Evolutionary conservation across 2,113 vertebrate genomes (phyloP), one percentile per base, ranked within the genome.

Genomic region (Platanista minor): DNA sequence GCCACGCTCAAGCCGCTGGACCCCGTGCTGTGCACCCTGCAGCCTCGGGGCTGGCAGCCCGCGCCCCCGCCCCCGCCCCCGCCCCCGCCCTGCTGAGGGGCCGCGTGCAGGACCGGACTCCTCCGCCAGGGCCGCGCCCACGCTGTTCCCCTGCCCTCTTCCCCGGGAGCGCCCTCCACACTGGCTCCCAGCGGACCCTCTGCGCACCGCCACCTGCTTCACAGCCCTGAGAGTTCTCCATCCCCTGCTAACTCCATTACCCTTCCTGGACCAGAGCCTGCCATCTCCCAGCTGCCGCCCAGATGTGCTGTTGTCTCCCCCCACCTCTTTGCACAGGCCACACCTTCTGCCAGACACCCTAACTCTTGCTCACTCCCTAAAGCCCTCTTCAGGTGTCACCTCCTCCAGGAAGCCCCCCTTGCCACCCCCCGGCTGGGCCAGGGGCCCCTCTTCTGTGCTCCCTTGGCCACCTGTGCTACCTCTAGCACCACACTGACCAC

Each of bases 21-120:
- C 91, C 99, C 99, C 15, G 99, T 99, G 74, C 87, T 99, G 20
- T 99, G 99, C 98, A 98, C 96, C n/a, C 74, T 99, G 91, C 99
- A 77, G 96, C 98, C 99, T 41, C 98, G 99, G 23, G 97, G 52
- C 87, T 86, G 95, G 95, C 97, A 97, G 91, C 89, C 96, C 0
- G 91, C 96, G 0, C 97, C 97, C 52, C 97, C 97, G 0, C 95
- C 97, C 0, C 97, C 96, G 0, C 97, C 97, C 52, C 97, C 97
- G 0, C 95, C 97, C 0, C 97, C 97, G 0, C 97, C 97, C 96
- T 98, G 97, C 95, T 98, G 97, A 98, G 87, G 39, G 23, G 2
- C 61, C 54, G 2, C 1, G 0, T 69, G 49, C 17, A 1, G 81
- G 64, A 20, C 2, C 12, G 54, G 88, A 87, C 82, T 94, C 75